A percentile compares a stretch with the other conserved stretches of the same genome.
Conservation (phyloP, 1,140 invertebrate species). For the Ptiloglossa arizonensis region DNA sequence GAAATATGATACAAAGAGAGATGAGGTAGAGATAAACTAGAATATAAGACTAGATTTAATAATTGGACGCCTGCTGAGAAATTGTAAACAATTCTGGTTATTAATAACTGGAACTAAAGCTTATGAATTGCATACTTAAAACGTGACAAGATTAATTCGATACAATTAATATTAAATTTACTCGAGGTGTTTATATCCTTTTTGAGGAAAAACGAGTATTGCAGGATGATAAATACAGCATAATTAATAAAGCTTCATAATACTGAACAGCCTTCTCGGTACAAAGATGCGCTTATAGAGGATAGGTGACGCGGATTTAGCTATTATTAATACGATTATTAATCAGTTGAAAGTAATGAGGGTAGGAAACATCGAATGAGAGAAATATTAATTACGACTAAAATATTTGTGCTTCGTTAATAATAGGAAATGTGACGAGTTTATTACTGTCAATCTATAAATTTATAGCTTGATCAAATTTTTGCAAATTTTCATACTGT, state of each 20-base stretch:
- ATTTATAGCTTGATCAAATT: too few relatives aligned
- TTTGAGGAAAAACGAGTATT: neutral
- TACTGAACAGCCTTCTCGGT: neutral
- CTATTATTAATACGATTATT: neutral
- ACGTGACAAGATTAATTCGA: neutral
- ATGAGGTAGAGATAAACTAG: neutral
- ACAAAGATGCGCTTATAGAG: neutral
- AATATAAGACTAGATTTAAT: too few relatives aligned
- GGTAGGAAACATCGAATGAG: too few relatives aligned
- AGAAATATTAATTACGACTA: too few relatives aligned
- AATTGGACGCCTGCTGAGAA: neutral
- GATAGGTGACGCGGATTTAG: neutral
- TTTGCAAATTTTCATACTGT: too few relatives aligned
- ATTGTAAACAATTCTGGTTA: too few relatives aligned
- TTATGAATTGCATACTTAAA: neutral
- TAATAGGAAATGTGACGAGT: too few relatives aligned
- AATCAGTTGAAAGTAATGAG: neutral
- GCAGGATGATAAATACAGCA: neutral
- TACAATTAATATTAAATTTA: slow-evolving; percentile 2
- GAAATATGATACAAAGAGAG: too few relatives aligned
- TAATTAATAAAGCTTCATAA: slow-evolving; percentile 27
- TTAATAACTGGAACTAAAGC: neutral
- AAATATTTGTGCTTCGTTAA: too few relatives aligned
- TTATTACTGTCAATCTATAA: too few relatives aligned
- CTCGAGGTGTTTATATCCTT: neutral